Evolutionary conservation across 2,888 invertebrate genomes (phyloP).

Genomic region (Andrena minutula): DNA sequence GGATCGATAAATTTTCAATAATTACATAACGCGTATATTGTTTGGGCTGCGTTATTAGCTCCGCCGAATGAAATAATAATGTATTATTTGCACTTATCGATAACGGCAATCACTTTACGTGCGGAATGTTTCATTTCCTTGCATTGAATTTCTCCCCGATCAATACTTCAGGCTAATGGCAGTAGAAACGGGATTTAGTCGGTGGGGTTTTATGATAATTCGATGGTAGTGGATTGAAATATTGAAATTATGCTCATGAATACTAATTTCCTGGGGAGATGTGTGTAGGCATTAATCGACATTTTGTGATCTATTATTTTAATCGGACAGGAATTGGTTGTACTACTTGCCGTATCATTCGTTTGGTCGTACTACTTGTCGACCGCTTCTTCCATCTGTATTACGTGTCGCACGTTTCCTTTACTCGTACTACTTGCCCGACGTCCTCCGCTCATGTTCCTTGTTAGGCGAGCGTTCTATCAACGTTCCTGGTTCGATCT

Average conservation of each 20-base stretch:
- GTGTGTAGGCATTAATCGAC: too few species aligned
- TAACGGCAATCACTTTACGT: not conserved
- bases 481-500: not conserved
- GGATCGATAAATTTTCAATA: constrained; percentile 21
- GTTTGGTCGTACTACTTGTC: constrained; percentile 7
- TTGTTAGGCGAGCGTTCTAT: not conserved
- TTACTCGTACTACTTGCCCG: not conserved
- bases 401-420: not conserved
- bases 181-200: not conserved
- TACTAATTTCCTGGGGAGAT: not conserved
- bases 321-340: not conserved
- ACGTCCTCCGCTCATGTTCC: not conserved
- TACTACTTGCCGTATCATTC: not conserved
- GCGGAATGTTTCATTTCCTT: not conserved
- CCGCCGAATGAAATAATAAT: constrained; percentile 11
- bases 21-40: constrained; percentile 5
- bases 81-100: not conserved
- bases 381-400: not conserved
- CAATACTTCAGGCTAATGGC: not conserved
- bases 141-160: not conserved
- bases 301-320: not conserved
- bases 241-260: not conserved
- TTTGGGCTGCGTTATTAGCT: not conserved
- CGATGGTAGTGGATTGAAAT: not conserved
- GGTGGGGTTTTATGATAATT: constrained; percentile 5